Evolutionary conservation across 2,797 vertebrate genomes (phyloP), one percentile per base, ranked within the genome.

Genomic region (Galago senegalensis): DNA sequence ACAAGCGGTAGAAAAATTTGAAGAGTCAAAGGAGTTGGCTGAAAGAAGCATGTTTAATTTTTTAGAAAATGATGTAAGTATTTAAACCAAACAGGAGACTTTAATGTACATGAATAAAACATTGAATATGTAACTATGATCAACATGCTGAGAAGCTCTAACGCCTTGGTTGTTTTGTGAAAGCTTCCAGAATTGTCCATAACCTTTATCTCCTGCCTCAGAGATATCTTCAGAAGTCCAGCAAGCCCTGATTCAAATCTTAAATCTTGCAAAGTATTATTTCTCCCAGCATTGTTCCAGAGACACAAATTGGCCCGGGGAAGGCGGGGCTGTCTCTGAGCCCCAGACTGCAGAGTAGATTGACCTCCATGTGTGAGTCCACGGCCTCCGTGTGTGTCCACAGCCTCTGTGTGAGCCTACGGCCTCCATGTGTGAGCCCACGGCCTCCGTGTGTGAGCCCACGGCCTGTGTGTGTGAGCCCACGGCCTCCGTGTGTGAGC

Each of bases 11-110:
- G 99, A 99, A 98, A 99, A 99, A 98, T 99, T 99, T 93, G 99
- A 99, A 91, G 99, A 99, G 97, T 99, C 99, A 93, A 99, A 99
- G 98, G 99, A 99, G 40, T 97, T 99, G 97, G 99, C 99, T 12
- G 99, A 99, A 98, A 99, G 99, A 98, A 99, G 99, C 99, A 99
- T 99, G 99, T 99, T 99, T 98, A 99, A 99, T 98, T 99, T 99
- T 97, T 98, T 99, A 98, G 99, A 99, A 98, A 99, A 99, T 49
- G 99, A 99, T 81, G 99, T 99, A 98, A 99, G 99, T 98, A 95
- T 94, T 92, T 85, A 72, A 83, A 90, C 61, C 69, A 43, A 82
- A 56, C 75, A 16, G 89, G 93, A 86, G 73, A 73, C 43, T 10
- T 92, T 85, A 60, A 9, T 83, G 23, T 58, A 46, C 85, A 65